Percentiles rank a stretch among this genome's conserved stretches.
Evolutionary conservation across 2,113 vertebrate species (phyloP).

Genomic region (Nymphicus hollandicus): DNA sequence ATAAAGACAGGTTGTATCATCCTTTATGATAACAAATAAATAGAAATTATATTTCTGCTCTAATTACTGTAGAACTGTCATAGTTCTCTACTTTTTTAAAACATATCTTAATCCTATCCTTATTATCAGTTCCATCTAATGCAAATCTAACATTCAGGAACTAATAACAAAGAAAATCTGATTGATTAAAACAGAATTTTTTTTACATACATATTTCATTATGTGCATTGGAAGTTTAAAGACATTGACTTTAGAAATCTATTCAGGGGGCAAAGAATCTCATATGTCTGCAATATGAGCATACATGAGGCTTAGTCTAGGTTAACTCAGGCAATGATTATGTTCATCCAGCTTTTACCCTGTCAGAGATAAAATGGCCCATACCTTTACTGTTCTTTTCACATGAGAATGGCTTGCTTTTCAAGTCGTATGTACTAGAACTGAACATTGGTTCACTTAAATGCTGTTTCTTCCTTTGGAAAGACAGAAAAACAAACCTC

Average conservation of each 20-base stretch:
- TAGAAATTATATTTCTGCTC: neutral
- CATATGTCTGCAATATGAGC: neutral
- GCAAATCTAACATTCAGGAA: neutral
- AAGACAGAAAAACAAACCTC: neutral
- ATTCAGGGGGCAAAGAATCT: neutral
- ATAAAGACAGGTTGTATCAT: neutral
- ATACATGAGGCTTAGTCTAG: neutral
- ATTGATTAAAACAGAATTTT: neutral
- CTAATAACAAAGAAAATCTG: neutral
- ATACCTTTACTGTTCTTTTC: neutral
- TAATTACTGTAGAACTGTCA: neutral
- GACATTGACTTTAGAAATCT: neutral
- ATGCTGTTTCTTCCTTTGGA: neutral
- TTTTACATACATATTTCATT: neutral
- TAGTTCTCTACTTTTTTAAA: neutral
- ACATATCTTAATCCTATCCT: neutral
- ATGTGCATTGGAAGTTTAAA: neutral
- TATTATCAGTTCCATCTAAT: neutral
- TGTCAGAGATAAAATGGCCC: neutral
- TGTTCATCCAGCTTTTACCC: neutral
- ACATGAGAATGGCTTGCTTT: neutral
- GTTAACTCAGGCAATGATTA: neutral
- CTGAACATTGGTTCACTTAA: neutral
- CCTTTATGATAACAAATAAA: neutral
- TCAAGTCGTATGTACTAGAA: neutral